These are phyloP conservation scores for Petrocephalus sullivani DNA, from an alignment of 2,797 vertebrate genomes.

Conservation along the genomic window DNA sequence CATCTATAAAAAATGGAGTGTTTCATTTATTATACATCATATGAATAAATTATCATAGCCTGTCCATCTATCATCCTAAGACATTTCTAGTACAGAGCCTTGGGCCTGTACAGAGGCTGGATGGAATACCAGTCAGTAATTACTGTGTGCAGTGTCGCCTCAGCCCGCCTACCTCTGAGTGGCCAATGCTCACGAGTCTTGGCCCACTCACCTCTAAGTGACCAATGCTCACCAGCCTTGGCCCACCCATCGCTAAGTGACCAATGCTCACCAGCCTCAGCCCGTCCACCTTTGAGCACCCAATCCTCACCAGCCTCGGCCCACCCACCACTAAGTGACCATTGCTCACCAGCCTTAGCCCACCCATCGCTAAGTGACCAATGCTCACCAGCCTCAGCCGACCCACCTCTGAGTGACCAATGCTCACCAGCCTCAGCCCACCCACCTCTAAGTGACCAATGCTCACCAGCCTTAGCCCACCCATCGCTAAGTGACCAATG, in stretches of 20 bases:
- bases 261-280: slow-evolving; percentile 70
- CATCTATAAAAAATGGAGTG: not conserved
- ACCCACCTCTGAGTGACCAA: slow-evolving; percentile 65
- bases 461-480: slow-evolving; percentile 72
- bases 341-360: slow-evolving; percentile 67
- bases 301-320: slow-evolving; percentile 69
- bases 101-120: slow-evolving; percentile 46
- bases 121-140: not conserved
- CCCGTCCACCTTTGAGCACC: slow-evolving; percentile 67
- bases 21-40: not conserved
- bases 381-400: slow-evolving; percentile 67
- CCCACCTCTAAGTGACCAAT: slow-evolving; percentile 63
- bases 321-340: slow-evolving; percentile 65
- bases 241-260: slow-evolving; percentile 69
- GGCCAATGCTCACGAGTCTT: slow-evolving; percentile 66
- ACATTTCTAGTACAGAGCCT: slow-evolving; percentile 28
- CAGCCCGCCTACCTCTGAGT: slow-evolving; percentile 62
- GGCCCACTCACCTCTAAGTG: slow-evolving; percentile 67
- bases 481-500: slow-evolving; percentile 63
- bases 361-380: slow-evolving; percentile 67
- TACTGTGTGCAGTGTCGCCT: not conserved
- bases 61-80: not conserved
- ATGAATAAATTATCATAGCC: not conserved
- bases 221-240: slow-evolving; percentile 66
- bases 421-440: slow-evolving; percentile 71